Evolutionary conservation across 2,888 invertebrate genomes (phyloP).

Genomic region (Drosophila buzzatii): DNA sequence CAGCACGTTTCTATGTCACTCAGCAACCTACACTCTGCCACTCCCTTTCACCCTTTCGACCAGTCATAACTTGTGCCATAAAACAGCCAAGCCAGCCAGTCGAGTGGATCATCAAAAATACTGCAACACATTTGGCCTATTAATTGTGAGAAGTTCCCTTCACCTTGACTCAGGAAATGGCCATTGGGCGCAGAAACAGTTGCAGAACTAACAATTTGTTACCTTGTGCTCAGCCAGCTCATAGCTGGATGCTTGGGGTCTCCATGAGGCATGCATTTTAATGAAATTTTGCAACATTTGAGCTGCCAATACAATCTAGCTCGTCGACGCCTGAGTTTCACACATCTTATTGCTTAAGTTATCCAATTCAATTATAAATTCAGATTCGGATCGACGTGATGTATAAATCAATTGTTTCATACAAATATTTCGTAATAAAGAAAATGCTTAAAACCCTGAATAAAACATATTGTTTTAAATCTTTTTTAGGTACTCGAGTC

Average conservation of each 20-base stretch:
- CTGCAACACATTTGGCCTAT: conserved; percentile 79
- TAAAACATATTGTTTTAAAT: too few species aligned
- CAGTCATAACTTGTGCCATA: conserved; percentile 61
- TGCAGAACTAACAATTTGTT: conserved; percentile 46
- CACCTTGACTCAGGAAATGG: conserved; percentile 11
- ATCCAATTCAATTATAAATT: conserved; percentile 69
- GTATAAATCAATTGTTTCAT: neutral
- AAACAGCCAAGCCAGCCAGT: conserved; percentile 47
- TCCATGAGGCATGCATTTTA: conserved; percentile 43
- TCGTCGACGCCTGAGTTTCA: neutral
- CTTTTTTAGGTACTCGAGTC: too few species aligned
- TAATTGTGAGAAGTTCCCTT: conserved; percentile 60
- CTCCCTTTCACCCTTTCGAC: conserved; percentile 11
- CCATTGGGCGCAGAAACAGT: conserved; percentile 22
- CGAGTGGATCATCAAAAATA: conserved; percentile 70
- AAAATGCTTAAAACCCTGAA: too few species aligned
- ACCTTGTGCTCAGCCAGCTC: conserved; percentile 22
- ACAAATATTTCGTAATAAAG: too few species aligned
- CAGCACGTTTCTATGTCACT: conserved; percentile 64
- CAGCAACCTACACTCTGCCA: neutral
- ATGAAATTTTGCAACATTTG: conserved; percentile 69
- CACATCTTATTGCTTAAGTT: conserved; percentile 43
- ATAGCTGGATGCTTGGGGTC: neutral
- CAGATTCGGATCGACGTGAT: conserved; percentile 46
- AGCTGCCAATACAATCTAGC: conserved; percentile 23